Conservation (phyloP, 1,140 invertebrate species). For the Drosophila bocqueti region DNA sequence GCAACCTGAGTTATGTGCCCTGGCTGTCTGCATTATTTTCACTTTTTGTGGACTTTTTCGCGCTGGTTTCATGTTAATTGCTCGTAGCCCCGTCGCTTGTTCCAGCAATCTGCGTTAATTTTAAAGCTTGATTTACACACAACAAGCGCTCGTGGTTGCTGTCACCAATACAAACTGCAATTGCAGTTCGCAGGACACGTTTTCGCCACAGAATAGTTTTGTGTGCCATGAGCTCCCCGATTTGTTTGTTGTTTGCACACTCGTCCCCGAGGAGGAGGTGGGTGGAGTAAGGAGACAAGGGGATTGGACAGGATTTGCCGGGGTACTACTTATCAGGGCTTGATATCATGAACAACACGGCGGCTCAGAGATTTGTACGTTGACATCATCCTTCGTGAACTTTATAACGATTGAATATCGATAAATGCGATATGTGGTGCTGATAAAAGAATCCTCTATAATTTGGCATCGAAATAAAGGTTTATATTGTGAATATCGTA, state of each 20-base stretch:
- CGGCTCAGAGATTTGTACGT: slow-evolving; percentile 21
- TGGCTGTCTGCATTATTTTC: slow-evolving; percentile 65
- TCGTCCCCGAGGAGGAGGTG: slow-evolving; percentile 1
- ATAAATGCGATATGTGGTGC: not conserved
- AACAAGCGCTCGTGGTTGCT: slow-evolving; percentile 41
- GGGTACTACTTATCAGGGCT: slow-evolving; percentile 28
- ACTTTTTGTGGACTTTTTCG: slow-evolving; percentile 48
- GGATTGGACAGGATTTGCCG: slow-evolving; percentile 41
- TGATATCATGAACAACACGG: slow-evolving; percentile 36
- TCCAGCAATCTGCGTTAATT: slow-evolving; percentile 83
- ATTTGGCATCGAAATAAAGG: not conserved
- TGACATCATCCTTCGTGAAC: slow-evolving; percentile 19
- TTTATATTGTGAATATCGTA: not conserved
- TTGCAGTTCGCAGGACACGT: slow-evolving; percentile 30
- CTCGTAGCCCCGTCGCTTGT: slow-evolving; percentile 78
- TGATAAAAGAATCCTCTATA: not conserved
- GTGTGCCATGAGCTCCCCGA: slow-evolving; percentile 44
- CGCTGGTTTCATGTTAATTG: slow-evolving; percentile 81
- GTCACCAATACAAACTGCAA: slow-evolving; percentile 16
- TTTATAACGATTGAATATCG: slow-evolving; percentile 2
- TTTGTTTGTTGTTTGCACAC: slow-evolving; percentile 25
- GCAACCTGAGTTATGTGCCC: slow-evolving; percentile 51
- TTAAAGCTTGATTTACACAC: slow-evolving; percentile 82
- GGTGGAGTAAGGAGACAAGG: slow-evolving; percentile 16
- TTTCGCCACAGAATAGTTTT: slow-evolving; percentile 37